Base-by-base conservation (phyloP, 2,797 vertebrate genomes). In the Cyclura pinguis region DNA sequence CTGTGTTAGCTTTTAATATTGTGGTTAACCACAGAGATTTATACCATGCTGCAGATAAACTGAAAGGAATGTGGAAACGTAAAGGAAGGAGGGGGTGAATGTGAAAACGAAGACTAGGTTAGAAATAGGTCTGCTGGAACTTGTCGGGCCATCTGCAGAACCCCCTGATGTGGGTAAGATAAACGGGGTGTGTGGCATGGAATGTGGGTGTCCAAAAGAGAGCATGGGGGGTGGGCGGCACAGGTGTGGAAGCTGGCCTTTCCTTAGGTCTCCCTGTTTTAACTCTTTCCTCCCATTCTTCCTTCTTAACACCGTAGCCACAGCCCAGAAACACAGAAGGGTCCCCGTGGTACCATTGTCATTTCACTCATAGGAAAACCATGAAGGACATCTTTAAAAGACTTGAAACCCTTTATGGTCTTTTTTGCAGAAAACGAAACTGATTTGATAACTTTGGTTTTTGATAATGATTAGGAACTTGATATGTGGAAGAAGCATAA, bases 1-100 rank as follows among this genome's bases (percentile, higher is more conserved):
- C 91, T 3, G 0, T 29, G 90, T 57, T 93, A 76, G 74, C 14
- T 90, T 95, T 91, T 87, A 38, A 52, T 80, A 50, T 64, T 91
- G 91, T 91, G 94, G 93, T 94, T 91, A 93, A 92, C 93, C 92
- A 42, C 92, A 67, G 88, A 88, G 92, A 29, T 88, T 85, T 93
- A 78, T 93, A 92, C 78, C 87, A 85, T 94, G 92, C 93, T 91
- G 86, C 90, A 89, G 92, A 92, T 90, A 84, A 92, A 84, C 92
- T 82, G 87, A 91, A 18, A 92, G 92, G 94, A 93, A 92, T 80
- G 89, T 18, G 64, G 82, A 29, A 91, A 64, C 87, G 27, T 83
- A 69, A 42, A 93, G 29, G 72, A 67, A 78, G 78, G 27, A 12
- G 67, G 84, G 87, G 47, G 12, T 29, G 62, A 59, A 57, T 13